These are phyloP conservation scores for Falco novaeseelandiae DNA, from an alignment of 2,797 vertebrate species.

Conservation along the genomic window DNA sequence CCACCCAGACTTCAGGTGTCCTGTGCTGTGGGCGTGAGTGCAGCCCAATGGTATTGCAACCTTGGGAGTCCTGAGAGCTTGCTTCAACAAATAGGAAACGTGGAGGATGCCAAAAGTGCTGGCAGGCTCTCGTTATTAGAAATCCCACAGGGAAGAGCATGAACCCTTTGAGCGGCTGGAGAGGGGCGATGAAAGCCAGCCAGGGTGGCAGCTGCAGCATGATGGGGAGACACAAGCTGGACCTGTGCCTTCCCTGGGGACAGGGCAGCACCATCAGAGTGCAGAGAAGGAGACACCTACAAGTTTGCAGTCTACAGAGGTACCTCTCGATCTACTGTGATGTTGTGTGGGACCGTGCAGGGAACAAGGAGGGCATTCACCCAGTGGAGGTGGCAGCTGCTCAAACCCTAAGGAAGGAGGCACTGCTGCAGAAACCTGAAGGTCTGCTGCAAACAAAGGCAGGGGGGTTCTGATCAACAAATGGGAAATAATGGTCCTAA, in stretches of 20 bases:
- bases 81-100: background rate
- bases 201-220: background rate
- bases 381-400: background rate
- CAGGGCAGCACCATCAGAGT: background rate
- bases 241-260: background rate
- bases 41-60: background rate
- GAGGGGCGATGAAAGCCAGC: background rate
- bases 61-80: background rate
- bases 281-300: background rate
- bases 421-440: background rate
- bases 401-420: background rate
- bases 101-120: background rate
- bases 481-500: constrained; percentile 47
- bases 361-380: background rate
- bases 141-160: background rate
- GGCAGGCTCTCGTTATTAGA: background rate
- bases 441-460: background rate
- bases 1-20: background rate
- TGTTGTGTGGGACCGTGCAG: background rate
- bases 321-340: background rate
- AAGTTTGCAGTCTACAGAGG: background rate
- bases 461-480: constrained; percentile 14
- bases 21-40: fast-evolving
- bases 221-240: background rate
- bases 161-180: fast-evolving